Conservation (phyloP, 2,113 vertebrate genomes). For the Butorides virescens region DNA sequence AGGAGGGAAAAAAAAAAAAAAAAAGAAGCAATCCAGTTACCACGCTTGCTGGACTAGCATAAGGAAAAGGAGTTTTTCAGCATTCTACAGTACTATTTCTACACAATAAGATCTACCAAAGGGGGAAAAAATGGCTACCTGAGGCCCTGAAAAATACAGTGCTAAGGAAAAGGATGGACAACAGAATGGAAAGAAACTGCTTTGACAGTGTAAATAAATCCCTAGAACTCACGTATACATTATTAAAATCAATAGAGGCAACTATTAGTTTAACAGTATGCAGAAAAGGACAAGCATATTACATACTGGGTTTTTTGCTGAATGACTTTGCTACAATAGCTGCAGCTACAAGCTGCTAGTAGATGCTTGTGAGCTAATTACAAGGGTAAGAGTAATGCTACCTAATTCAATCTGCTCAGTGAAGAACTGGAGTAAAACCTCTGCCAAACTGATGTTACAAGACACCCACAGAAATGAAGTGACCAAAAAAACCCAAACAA, state of each 20-base stretch:
- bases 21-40: not conserved
- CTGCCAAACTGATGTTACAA: not conserved
- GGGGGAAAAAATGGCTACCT: not conserved
- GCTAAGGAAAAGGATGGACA: not conserved
- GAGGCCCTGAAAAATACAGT: not conserved
- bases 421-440: not conserved
- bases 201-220: not conserved
- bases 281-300: not conserved
- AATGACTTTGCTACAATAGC: not conserved
- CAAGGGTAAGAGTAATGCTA: not conserved
- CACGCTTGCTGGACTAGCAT: not conserved
- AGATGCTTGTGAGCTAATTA: not conserved
- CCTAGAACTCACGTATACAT: not conserved
- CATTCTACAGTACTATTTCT: not conserved
- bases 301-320: not conserved
- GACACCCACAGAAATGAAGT: not conserved
- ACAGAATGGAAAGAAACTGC: not conserved
- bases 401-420: not conserved
- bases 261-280: not conserved
- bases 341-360: not conserved
- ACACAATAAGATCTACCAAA: not conserved
- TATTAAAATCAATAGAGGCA: not conserved
- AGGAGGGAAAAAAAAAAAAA: no score
- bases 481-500: not conserved
- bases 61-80: not conserved